Conservation (phyloP, 2,797 vertebrate species). For the Pseudochirops cupreus region DNA sequence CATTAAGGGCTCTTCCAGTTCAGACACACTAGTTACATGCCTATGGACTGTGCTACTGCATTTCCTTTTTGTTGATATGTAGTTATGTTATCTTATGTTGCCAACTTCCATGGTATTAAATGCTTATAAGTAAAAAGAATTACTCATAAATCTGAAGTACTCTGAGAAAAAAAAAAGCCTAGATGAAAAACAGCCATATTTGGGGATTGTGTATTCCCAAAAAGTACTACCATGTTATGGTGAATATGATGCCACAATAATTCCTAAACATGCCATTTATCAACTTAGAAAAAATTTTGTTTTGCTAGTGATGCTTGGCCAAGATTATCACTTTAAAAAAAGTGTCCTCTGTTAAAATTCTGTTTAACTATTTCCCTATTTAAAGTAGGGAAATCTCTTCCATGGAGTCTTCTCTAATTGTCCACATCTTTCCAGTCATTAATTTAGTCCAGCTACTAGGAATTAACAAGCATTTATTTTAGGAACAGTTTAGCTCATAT, state of each 20-base stretch:
- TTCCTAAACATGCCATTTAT: not conserved
- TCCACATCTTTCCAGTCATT: not conserved
- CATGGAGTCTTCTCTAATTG: not conserved
- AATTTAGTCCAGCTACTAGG: not conserved
- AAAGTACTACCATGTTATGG: not conserved
- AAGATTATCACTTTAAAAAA: not conserved
- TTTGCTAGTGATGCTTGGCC: not conserved
- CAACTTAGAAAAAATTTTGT: not conserved
- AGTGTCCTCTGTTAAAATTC: not conserved
- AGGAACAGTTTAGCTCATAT: not conserved
- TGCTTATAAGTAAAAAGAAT: not conserved
- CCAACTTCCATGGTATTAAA: not conserved
- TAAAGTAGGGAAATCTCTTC: not conserved
- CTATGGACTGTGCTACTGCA: not conserved
- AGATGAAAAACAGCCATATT: not conserved
- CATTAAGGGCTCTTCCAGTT: not conserved
- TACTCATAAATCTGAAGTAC: not conserved
- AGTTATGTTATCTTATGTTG: not conserved
- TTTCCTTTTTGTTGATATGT: not conserved
- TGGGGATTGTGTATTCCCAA: not conserved
- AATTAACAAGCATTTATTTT: not conserved
- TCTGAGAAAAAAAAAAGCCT: not conserved
- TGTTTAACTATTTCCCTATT: not conserved
- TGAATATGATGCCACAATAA: not conserved
- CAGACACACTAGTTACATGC: not conserved